phyloP scores from a whole-genome alignment of 1,140 invertebrate genomes.

The Nasonia giraulti region DNA sequence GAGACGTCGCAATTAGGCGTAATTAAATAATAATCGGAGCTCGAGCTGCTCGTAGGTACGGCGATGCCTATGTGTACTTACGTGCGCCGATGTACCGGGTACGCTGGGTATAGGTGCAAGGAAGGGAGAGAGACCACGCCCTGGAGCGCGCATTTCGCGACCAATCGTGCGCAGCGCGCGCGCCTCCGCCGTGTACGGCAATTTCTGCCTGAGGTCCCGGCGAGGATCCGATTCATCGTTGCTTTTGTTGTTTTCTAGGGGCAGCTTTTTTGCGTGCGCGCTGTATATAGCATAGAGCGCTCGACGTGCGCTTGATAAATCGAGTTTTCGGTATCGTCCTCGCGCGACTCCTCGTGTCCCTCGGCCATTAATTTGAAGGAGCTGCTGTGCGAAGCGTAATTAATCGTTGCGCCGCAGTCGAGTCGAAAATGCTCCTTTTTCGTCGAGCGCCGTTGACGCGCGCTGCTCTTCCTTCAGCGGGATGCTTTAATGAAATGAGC shows the following conservation, averaged over 20 bases:
- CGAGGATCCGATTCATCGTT: background rate
- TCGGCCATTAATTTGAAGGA: slow-evolving; percentile 50
- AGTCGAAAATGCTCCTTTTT: slow-evolving; percentile 45
- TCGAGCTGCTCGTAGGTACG: slow-evolving; percentile 59
- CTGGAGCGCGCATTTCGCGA: slow-evolving; percentile 59
- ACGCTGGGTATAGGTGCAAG: slow-evolving; percentile 54
- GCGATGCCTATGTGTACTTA: slow-evolving; percentile 24
- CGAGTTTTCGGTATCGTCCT: slow-evolving; percentile 46
- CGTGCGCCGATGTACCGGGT: slow-evolving; percentile 1
- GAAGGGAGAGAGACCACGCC: slow-evolving; percentile 64
- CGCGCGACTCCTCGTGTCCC: slow-evolving; percentile 26
- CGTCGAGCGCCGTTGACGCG: background rate
- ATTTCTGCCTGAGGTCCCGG: background rate
- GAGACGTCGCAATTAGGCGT: slow-evolving; percentile 24
- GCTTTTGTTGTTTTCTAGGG: background rate
- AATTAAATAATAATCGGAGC: slow-evolving; percentile 34
- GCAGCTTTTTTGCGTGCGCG: background rate
- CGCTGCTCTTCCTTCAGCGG: slow-evolving; percentile 2
- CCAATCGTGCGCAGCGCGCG: slow-evolving; percentile 57
- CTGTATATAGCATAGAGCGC: background rate
- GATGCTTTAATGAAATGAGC: slow-evolving; percentile 46
- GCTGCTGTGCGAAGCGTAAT: slow-evolving; percentile 41
- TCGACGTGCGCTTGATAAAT: slow-evolving; percentile 46
- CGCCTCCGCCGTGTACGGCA: background rate
- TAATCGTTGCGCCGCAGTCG: slow-evolving; percentile 41